A percentile compares a stretch with the other conserved stretches of the same genome.
These are phyloP conservation scores for Cyrtorhinus lividipennis DNA, from an alignment of 1,140 invertebrate species.

Conservation along the genomic window DNA sequence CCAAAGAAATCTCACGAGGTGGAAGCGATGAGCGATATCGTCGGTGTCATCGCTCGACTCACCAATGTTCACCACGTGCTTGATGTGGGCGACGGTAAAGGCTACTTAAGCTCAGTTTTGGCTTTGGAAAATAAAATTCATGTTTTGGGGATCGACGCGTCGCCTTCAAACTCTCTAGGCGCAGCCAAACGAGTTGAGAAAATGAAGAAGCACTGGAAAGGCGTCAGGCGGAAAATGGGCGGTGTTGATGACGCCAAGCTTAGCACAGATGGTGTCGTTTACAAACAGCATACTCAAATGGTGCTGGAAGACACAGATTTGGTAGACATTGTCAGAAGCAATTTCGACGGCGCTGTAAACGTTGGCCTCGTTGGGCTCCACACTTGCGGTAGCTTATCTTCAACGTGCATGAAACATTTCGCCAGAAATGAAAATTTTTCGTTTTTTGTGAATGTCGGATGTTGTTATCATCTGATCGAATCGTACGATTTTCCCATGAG, in stretches of 20 bases:
- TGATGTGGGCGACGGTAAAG: slow-evolving; percentile 76
- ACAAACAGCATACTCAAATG: slow-evolving; percentile 20
- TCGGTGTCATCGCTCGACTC: slow-evolving; percentile 31
- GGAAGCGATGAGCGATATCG: slow-evolving; percentile 38
- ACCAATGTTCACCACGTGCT: slow-evolving; percentile 38
- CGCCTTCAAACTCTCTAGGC: slow-evolving; percentile 42
- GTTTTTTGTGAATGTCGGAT: slow-evolving; percentile 65
- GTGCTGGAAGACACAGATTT: slow-evolving; percentile 34
- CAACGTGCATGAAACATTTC: slow-evolving; percentile 61
- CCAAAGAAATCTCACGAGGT: slow-evolving; percentile 75
- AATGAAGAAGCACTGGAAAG: slow-evolving; percentile 32
- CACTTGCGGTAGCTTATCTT: slow-evolving; percentile 72
- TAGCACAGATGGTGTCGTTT: background rate
- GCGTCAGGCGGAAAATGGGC: slow-evolving; percentile 19
- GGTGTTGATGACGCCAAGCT: slow-evolving; percentile 6
- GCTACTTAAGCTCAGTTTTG: slow-evolving; percentile 61
- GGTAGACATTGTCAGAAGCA: slow-evolving; percentile 31
- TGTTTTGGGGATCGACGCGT: slow-evolving; percentile 66
- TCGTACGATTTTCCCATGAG: slow-evolving; percentile 61
- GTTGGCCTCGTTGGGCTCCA: slow-evolving; percentile 49
- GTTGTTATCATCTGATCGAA: slow-evolving; percentile 75
- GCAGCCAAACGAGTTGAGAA: slow-evolving; percentile 43
- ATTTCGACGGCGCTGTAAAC: slow-evolving; percentile 29
- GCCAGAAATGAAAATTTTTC: slow-evolving; percentile 37
- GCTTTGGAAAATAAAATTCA: slow-evolving; percentile 50